Evolutionary conservation across 2,113 vertebrate species (phyloP).

Genomic region (Mus pahari): DNA sequence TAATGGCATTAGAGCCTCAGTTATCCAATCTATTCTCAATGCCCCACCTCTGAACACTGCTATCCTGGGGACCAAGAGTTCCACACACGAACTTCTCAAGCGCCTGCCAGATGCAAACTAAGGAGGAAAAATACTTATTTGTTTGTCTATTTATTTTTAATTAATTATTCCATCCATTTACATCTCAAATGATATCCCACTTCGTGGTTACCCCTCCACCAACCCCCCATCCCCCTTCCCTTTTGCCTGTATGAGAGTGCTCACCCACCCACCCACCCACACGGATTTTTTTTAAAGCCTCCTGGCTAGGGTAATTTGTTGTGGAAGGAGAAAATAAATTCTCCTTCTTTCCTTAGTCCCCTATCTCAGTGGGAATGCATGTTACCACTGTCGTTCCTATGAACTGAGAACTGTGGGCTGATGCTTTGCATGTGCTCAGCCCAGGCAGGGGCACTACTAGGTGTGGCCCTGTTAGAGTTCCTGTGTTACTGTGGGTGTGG

Average conservation of each 20-base stretch:
- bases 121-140: too few relatives aligned
- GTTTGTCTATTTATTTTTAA: too few relatives aligned
- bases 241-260: too few relatives aligned
- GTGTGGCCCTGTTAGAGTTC: too few relatives aligned
- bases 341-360: not conserved
- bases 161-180: too few relatives aligned
- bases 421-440: too few relatives aligned
- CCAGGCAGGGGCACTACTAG: too few relatives aligned
- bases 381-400: fast-evolving
- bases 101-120: not conserved
- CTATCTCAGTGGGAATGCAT: not conserved
- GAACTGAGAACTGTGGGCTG: not conserved
- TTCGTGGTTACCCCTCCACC: too few relatives aligned
- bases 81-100: not conserved
- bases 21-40: not conserved
- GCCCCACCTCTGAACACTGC: not conserved
- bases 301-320: not conserved
- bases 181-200: too few relatives aligned
- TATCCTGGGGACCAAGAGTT: not conserved
- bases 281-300: not conserved
- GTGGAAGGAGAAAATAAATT: not conserved
- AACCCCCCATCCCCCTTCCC: too few relatives aligned
- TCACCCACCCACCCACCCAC: too few relatives aligned
- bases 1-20: not conserved
- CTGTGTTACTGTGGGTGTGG: too few relatives aligned